Percentiles rank a stretch among this genome's conserved stretches.
Conservation (phyloP, 2,888 invertebrate species). For the Coleophora deauratella region DNA sequence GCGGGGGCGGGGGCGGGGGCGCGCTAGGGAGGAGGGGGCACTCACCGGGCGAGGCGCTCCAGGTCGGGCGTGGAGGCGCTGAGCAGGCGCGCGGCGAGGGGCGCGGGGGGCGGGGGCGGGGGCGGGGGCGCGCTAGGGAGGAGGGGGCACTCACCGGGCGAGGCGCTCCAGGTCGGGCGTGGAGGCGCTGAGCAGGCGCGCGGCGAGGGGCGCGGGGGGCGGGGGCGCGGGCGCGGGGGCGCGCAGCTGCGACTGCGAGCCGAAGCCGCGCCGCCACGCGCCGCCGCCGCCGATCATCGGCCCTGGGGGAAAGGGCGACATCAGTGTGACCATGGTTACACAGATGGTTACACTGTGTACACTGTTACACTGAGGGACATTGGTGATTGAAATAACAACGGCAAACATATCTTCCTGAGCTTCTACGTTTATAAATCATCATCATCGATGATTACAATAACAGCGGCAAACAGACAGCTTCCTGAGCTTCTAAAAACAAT, state of each 20-base stretch:
- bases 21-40: too few species aligned
- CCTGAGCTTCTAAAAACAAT: too few species aligned
- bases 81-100: conserved; percentile 30
- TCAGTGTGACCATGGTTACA: too few species aligned
- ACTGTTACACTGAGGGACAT: too few species aligned
- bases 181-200: conserved; percentile 24
- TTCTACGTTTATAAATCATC: too few species aligned
- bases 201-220: conserved; percentile 5
- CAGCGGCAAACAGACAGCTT: too few species aligned
- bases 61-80: conserved; percentile 52
- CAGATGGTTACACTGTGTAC: too few species aligned
- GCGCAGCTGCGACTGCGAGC: conserved; percentile 1
- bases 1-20: too few species aligned
- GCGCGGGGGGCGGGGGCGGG: conserved; percentile 24
- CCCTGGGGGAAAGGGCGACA: neutral
- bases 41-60: conserved; percentile 24
- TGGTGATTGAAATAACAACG: too few species aligned
- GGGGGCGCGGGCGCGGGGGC: conserved; percentile 4
- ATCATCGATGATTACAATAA: too few species aligned
- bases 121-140: conserved; percentile 1
- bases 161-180: conserved; percentile 22
- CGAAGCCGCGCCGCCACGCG: conserved; percentile 3
- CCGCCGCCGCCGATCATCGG: neutral
- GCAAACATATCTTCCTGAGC: too few species aligned
- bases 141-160: too few species aligned